A percentile compares a stretch with the other conserved stretches of the same genome.
These are phyloP conservation scores for Julus scanicus DNA, from an alignment of 2,888 invertebrate genomes.

Conservation along the genomic window DNA sequence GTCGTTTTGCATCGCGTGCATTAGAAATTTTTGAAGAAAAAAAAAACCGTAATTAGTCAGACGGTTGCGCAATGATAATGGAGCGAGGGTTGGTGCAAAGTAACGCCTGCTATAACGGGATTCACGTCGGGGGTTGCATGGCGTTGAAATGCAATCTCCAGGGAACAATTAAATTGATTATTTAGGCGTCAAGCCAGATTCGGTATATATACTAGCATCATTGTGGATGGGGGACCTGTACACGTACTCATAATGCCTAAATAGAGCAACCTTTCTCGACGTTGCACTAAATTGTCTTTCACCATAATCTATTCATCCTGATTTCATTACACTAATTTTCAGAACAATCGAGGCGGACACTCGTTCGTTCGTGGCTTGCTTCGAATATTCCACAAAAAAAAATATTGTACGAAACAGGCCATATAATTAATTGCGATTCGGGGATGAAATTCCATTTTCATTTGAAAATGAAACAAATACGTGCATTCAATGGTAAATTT, in stretches of 20 bases:
- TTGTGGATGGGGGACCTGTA: background rate
- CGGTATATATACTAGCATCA: background rate
- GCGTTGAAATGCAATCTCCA: background rate
- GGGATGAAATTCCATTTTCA: background rate
- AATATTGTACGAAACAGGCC: background rate
- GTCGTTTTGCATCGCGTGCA: background rate
- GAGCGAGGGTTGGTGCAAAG: background rate
- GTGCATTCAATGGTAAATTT: background rate
- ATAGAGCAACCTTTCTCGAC: background rate
- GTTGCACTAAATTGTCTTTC: background rate
- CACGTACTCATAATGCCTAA: background rate
- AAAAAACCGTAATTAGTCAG: background rate
- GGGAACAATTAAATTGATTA: constrained; percentile 11
- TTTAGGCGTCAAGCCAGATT: constrained; percentile 19
- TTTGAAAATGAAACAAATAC: background rate
- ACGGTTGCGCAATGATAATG: constrained; percentile 19
- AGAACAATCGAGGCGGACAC: background rate
- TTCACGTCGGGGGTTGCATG: too few relatives aligned
- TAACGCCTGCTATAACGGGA: too few relatives aligned
- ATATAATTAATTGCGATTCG: background rate
- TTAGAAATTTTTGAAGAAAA: background rate
- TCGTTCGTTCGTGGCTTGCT: background rate
- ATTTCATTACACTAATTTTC: constrained; percentile 19
- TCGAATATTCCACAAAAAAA: background rate
- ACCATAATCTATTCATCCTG: background rate